Conservation (phyloP, 2,113 vertebrate genomes). For the Halcyon malimbica region DNA sequence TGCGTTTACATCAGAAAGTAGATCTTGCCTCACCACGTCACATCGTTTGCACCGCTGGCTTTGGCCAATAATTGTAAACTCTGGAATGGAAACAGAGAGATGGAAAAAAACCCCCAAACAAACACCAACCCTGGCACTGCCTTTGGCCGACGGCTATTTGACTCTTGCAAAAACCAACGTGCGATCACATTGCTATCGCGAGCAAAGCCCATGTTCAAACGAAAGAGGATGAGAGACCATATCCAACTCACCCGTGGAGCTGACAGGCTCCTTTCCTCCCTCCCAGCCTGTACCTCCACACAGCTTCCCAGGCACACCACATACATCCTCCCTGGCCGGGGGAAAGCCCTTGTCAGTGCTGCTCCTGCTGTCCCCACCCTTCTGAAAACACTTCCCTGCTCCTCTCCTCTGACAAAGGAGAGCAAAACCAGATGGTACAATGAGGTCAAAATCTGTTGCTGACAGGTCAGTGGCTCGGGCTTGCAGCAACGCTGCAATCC, state of each 20-base stretch:
- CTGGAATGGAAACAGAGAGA: not conserved
- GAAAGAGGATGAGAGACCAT: not conserved
- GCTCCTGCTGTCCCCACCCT: not conserved
- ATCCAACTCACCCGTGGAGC: not conserved
- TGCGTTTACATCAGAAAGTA: not conserved
- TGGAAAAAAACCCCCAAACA: not conserved
- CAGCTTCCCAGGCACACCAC: not conserved
- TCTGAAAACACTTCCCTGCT: not conserved
- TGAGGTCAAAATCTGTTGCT: not conserved
- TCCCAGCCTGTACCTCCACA: not conserved
- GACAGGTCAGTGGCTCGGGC: not conserved
- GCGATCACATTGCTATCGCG: not conserved
- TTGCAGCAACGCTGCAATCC: not conserved
- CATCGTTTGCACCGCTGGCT: not conserved
- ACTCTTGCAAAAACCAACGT: not conserved
- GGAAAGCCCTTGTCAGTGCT: not conserved
- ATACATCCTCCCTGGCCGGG: not conserved
- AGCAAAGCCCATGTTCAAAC: not conserved
- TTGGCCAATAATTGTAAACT: not conserved
- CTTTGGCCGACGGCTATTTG: not conserved
- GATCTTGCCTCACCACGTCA: not conserved
- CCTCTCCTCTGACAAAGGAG: not conserved
- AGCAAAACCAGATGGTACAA: slow-evolving; percentile 29
- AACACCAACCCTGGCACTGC: not conserved
- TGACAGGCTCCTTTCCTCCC: not conserved